phyloP scores from a whole-genome alignment of 2,888 invertebrate species.

The Junonia oenone region DNA sequence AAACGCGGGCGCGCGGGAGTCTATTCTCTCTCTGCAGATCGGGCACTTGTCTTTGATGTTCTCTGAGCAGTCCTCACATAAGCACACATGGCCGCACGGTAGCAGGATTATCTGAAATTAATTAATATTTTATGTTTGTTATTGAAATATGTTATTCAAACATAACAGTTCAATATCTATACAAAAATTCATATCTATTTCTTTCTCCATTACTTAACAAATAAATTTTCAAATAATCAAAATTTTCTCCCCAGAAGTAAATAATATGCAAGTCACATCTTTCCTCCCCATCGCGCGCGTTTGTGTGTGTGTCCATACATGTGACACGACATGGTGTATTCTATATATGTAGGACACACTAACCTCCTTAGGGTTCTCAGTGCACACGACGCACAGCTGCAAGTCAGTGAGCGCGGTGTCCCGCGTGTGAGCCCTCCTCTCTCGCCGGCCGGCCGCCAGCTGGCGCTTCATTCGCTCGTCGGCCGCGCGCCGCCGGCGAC shows the following conservation, averaged over 20 bases:
- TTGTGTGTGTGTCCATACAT: too few relatives aligned
- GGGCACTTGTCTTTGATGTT: slow-evolving; percentile 87
- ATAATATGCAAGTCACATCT: too few relatives aligned
- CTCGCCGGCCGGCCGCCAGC: slow-evolving; percentile 83
- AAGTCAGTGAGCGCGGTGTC: slow-evolving; percentile 81
- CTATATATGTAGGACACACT: neutral
- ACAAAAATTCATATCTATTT: too few relatives aligned
- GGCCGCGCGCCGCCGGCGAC: slow-evolving; percentile 69
- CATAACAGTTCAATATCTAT: too few relatives aligned
- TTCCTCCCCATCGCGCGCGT: too few relatives aligned
- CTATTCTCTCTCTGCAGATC: slow-evolving; percentile 86
- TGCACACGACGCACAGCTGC: slow-evolving; percentile 91
- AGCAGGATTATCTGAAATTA: slow-evolving; percentile 85
- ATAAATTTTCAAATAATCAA: too few relatives aligned
- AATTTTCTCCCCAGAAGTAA: too few relatives aligned
- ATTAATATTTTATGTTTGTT: neutral
- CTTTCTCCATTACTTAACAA: too few relatives aligned
- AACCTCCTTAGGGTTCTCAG: slow-evolving; percentile 89
- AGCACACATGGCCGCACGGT: slow-evolving; percentile 94
- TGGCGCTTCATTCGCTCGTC: slow-evolving; percentile 81
- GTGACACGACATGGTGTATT: too few relatives aligned
- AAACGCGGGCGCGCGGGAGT: slow-evolving; percentile 86
- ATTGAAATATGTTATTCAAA: too few relatives aligned
- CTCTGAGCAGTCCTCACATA: slow-evolving; percentile 91
- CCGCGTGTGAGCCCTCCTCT: slow-evolving; percentile 82